A percentile compares a stretch with the other conserved stretches of the same genome.
These are phyloP conservation scores for Phaenicophaeus curvirostris DNA, from an alignment of 2,797 vertebrate species.

Conservation along the genomic window DNA sequence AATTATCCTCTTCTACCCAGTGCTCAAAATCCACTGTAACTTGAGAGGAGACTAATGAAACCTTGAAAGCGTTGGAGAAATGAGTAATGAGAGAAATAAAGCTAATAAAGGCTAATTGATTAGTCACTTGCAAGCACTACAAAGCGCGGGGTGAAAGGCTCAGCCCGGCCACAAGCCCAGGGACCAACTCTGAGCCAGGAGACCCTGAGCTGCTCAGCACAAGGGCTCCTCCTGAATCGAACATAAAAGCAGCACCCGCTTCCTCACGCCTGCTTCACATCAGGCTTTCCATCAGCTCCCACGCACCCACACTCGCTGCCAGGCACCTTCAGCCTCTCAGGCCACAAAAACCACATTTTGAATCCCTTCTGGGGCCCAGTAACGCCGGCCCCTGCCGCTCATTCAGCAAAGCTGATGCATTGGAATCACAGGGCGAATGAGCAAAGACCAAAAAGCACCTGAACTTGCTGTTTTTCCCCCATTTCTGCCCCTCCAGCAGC, in stretches of 20 bases:
- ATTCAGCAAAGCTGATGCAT: too few species aligned
- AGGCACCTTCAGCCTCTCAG: too few species aligned
- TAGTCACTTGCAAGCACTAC: background rate
- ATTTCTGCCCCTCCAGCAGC: background rate
- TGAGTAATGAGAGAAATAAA: constrained; percentile 65
- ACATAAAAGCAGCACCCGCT: rapidly evolving
- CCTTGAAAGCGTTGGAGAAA: constrained; percentile 46
- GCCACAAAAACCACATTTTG: too few species aligned
- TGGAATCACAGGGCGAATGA: too few species aligned
- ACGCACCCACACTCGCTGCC: too few species aligned
- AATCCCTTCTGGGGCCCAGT: too few species aligned
- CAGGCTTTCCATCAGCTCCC: too few species aligned
- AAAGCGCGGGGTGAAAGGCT: background rate
- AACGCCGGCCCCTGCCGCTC: too few species aligned
- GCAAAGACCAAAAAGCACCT: background rate
- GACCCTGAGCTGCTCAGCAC: background rate
- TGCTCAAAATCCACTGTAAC: constrained; percentile 67
- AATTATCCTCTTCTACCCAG: constrained; percentile 63
- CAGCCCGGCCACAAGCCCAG: background rate
- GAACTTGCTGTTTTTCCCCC: background rate
- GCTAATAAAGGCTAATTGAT: constrained; percentile 66
- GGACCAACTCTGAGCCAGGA: background rate
- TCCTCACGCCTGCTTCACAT: too few species aligned
- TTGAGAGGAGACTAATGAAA: constrained; percentile 68
- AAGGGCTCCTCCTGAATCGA: rapidly evolving